Conservation (phyloP, 1,140 invertebrate genomes). For the Trichonephila inaurata region DNA sequence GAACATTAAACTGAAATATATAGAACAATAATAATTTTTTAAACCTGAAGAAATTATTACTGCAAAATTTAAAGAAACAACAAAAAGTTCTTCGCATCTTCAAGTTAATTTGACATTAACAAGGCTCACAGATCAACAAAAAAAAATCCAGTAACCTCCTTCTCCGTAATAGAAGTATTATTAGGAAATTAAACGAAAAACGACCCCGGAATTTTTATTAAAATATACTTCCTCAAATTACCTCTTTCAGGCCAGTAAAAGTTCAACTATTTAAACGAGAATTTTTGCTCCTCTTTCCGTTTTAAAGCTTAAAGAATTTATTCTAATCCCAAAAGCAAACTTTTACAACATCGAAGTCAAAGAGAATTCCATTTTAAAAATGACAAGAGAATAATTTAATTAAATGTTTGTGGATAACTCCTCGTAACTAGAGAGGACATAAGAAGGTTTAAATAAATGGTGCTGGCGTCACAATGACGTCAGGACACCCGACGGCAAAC, state of each 20-base stretch:
- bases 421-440: background rate
- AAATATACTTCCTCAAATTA: no score
- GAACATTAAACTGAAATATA: no score
- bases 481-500: background rate
- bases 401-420: background rate
- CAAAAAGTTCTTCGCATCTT: no score
- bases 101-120: no score
- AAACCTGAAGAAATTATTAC: no score
- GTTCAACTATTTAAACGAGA: background rate
- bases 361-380: background rate
- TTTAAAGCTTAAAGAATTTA: background rate
- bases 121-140: no score
- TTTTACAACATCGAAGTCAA: background rate
- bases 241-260: background rate
- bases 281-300: background rate
- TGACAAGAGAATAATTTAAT: background rate
- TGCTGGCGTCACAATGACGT: constrained; percentile 24
- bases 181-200: no score
- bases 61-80: no score
- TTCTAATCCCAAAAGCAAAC: background rate
- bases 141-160: no score
- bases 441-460: constrained; percentile 32
- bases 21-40: no score
- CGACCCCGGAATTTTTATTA: no score
- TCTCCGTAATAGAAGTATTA: no score